Evolutionary conservation across 2,888 invertebrate genomes (phyloP).

Genomic region (Nemotelus nigrinus): DNA sequence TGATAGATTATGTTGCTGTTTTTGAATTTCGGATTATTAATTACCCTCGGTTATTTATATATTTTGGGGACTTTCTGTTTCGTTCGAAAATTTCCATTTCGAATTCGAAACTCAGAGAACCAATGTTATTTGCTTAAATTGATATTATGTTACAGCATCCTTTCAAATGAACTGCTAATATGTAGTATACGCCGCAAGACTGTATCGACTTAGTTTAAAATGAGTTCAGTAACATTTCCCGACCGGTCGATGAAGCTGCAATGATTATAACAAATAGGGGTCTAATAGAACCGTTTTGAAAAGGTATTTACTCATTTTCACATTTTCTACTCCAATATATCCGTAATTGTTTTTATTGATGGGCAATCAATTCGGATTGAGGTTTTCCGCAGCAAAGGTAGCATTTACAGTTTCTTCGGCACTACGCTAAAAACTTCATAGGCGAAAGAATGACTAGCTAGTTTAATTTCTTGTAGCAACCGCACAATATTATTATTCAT

Average conservation of each 20-base stretch:
- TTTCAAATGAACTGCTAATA: too few relatives aligned
- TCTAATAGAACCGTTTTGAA: background rate
- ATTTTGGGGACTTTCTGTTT: too few relatives aligned
- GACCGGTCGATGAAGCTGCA: background rate
- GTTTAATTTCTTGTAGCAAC: background rate
- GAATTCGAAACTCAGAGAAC: too few relatives aligned
- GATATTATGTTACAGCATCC: too few relatives aligned
- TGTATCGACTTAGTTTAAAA: background rate
- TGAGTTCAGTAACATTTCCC: slow-evolving; percentile 9
- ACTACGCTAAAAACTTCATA: background rate
- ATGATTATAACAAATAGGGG: background rate
- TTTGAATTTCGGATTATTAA: too few relatives aligned
- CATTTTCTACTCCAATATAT: background rate
- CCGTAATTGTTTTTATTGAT: slow-evolving; percentile 30
- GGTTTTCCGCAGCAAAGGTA: slow-evolving; percentile 6
- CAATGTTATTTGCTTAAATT: too few relatives aligned
- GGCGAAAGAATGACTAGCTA: background rate
- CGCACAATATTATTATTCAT: too few relatives aligned
- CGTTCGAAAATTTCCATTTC: too few relatives aligned
- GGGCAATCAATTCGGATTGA: slow-evolving; percentile 23
- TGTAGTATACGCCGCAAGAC: too few relatives aligned
- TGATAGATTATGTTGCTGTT: too few relatives aligned
- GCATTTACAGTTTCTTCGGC: slow-evolving; percentile 10
- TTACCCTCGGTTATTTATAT: too few relatives aligned
- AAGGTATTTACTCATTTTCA: background rate